These are phyloP conservation scores for Dicrostonyx torquatus DNA, from an alignment of 2,797 vertebrate species.

Conservation along the genomic window DNA sequence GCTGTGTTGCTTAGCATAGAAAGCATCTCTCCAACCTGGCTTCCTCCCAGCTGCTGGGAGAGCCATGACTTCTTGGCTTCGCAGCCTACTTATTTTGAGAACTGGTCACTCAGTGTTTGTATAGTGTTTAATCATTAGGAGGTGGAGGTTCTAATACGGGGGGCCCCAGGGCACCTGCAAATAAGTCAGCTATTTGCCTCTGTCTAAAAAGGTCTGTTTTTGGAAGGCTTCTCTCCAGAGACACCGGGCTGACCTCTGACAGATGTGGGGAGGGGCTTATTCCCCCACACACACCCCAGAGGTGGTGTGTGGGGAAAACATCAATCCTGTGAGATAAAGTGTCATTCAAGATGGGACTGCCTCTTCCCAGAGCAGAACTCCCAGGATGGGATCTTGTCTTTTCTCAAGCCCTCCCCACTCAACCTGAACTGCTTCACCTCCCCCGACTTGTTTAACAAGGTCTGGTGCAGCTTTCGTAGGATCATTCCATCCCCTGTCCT, in stretches of 20 bases:
- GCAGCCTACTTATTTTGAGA: not conserved
- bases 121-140: slow-evolving; percentile 81
- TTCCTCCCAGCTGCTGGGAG: not conserved
- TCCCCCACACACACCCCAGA: not conserved
- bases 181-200: slow-evolving; percentile 72
- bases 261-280: not conserved
- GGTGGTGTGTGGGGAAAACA: not conserved
- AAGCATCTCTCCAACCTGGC: slow-evolving; percentile 29
- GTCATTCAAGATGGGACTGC: not conserved
- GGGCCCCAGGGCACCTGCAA: slow-evolving; percentile 18
- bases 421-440: not conserved
- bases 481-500: not conserved
- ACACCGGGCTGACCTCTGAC: slow-evolving; percentile 50
- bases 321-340: not conserved
- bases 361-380: not conserved
- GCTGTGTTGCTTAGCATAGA: slow-evolving; percentile 55
- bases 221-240: slow-evolving; percentile 57
- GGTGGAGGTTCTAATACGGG: not conserved
- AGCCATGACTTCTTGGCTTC: slow-evolving; percentile 15
- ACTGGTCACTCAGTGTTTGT: slow-evolving; percentile 64
- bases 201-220: slow-evolving; percentile 50
- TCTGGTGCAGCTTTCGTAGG: not conserved
- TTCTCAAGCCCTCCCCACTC: not conserved
- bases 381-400: not conserved
- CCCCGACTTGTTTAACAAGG: not conserved